phyloP scores from a whole-genome alignment of 2,888 invertebrate genomes.

The Gryllus longicercus region DNA sequence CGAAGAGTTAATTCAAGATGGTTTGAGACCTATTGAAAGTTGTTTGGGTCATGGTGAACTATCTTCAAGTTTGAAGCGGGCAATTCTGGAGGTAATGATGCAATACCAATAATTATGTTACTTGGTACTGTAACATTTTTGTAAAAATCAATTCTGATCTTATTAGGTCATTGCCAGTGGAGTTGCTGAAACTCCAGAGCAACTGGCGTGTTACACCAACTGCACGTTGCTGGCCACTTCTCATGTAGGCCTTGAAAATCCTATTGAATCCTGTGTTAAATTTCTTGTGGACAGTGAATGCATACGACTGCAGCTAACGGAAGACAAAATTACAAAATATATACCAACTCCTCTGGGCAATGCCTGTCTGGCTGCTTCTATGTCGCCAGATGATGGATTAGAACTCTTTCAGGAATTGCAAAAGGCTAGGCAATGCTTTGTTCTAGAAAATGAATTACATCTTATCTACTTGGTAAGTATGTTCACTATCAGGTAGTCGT shows the following conservation, averaged over 20 bases:
- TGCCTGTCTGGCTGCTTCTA: conserved; percentile 87
- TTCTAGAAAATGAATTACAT: conserved; percentile 91
- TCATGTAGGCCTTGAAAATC: conserved; percentile 42
- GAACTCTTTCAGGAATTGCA: conserved; percentile 85
- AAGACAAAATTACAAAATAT: conserved; percentile 53
- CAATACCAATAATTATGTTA: background rate
- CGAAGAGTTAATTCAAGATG: conserved; percentile 63
- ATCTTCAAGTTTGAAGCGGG: conserved; percentile 50
- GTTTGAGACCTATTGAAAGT: conserved; percentile 71
- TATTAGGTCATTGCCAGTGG: conserved; percentile 77
- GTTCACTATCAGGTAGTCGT: background rate
- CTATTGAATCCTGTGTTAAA: conserved; percentile 55
- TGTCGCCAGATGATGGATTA: conserved; percentile 92
- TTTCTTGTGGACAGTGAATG: conserved; percentile 80
- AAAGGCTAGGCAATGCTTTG: conserved; percentile 84
- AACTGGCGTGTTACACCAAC: conserved; percentile 71
- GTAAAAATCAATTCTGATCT: background rate
- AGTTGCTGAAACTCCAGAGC: conserved; percentile 66
- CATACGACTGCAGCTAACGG: conserved; percentile 57
- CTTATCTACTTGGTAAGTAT: conserved; percentile 78
- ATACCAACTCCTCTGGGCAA: conserved; percentile 82
- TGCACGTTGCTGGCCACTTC: conserved; percentile 68
- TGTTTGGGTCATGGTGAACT: conserved; percentile 63
- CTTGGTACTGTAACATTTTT: background rate
- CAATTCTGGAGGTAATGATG: conserved; percentile 40